A percentile compares a stretch with the other conserved stretches of the same genome.
Evolutionary conservation across 1,140 invertebrate genomes (phyloP).

Genomic region (Leptinotarsa lineolata): DNA sequence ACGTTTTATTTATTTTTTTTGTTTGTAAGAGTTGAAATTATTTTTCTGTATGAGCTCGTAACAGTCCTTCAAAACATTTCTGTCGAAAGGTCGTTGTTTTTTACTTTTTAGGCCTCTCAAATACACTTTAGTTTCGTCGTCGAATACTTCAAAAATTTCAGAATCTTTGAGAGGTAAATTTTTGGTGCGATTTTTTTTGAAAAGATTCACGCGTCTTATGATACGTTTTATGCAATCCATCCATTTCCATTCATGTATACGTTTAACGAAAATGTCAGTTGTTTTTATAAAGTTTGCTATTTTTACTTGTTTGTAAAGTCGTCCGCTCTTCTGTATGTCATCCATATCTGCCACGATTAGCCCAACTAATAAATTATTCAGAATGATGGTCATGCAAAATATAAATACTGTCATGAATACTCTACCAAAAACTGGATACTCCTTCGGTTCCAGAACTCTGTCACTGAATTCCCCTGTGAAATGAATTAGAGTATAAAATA

Average conservation of each 20-base stretch:
- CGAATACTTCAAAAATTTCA: not conserved
- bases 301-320: constrained; percentile 37
- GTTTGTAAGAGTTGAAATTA: not conserved
- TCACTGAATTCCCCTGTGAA: constrained; percentile 41
- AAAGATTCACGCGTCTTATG: constrained; percentile 10
- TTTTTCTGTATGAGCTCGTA: not conserved
- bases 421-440: constrained; percentile 38
- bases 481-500: constrained; percentile 39
- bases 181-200: constrained; percentile 16
- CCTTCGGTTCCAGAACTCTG: constrained; percentile 20
- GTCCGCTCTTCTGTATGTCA: constrained; percentile 37
- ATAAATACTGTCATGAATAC: constrained; percentile 38
- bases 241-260: constrained; percentile 20
- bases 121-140: constrained; percentile 16
- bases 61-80: constrained; percentile 2
- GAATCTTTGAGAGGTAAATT: not conserved
- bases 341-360: constrained; percentile 44
- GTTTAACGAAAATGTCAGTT: constrained; percentile 29
- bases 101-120: not conserved
- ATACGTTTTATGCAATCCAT: constrained; percentile 13
- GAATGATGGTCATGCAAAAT: constrained; percentile 43
- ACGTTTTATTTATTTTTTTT: too few species aligned
- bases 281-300: constrained; percentile 35
- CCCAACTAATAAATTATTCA: constrained; percentile 41
- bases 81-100: not conserved